Evolutionary conservation across 2,797 vertebrate genomes (phyloP).

Genomic region (Linurgus olivaceus): DNA sequence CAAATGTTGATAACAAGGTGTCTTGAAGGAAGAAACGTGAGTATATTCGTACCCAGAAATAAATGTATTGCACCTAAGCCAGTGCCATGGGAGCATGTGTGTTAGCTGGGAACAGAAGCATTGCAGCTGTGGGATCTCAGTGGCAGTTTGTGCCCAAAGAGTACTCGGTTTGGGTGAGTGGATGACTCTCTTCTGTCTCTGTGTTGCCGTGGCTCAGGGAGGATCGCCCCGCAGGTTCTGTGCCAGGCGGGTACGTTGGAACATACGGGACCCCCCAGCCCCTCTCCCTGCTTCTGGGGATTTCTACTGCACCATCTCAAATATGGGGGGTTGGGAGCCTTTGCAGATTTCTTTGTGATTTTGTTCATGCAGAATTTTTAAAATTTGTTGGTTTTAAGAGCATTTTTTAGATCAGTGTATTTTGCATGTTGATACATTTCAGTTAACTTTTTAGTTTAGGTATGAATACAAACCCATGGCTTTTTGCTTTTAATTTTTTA

Average conservation of each 20-base stretch:
- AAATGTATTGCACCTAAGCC: neutral
- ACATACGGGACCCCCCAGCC: too few relatives aligned
- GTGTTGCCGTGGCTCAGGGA: conserved; percentile 80
- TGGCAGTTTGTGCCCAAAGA: too few relatives aligned
- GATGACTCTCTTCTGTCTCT: conserved; percentile 71
- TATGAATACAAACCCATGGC: neutral
- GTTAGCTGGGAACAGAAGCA: too few relatives aligned
- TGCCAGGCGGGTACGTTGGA: conserved; percentile 83
- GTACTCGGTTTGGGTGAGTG: neutral
- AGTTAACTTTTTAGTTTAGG: conserved; percentile 24
- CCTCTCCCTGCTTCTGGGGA: neutral
- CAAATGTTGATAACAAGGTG: neutral
- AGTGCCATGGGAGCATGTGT: too few relatives aligned
- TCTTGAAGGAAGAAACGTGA: neutral
- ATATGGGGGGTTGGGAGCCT: neutral
- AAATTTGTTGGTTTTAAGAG: neutral
- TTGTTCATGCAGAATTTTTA: neutral
- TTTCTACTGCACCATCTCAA: conserved; percentile 27
- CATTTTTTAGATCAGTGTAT: neutral
- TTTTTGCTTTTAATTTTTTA: conserved; percentile 29
- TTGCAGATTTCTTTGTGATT: neutral
- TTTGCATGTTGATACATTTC: conserved; percentile 63
- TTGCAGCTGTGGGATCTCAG: too few relatives aligned
- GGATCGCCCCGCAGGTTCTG: conserved; percentile 87
- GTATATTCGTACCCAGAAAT: neutral